Evolutionary conservation across 2,113 vertebrate species (phyloP).

Genomic region (Microtus montanus): DNA sequence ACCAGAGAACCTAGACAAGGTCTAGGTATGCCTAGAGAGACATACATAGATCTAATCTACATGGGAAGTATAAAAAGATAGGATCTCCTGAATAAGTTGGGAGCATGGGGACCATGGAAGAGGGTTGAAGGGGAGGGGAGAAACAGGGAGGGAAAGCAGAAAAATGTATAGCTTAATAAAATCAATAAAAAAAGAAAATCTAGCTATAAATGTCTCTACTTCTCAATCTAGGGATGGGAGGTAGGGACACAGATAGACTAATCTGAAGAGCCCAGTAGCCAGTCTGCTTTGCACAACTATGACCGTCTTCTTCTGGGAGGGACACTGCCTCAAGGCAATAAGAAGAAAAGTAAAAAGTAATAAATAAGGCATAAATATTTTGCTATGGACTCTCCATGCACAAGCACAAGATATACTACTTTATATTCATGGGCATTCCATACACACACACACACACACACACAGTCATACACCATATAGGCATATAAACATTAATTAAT

Average conservation of each 20-base stretch:
- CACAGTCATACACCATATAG: background rate
- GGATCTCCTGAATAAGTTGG: no score
- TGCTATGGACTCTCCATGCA: background rate
- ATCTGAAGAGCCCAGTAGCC: background rate
- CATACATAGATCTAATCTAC: no score
- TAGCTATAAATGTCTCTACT: background rate
- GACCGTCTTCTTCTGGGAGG: background rate
- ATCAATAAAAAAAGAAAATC: no score
- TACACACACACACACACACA: background rate
- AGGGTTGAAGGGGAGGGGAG: no score
- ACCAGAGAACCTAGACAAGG: no score
- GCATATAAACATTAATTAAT: background rate
- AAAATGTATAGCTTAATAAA: no score
- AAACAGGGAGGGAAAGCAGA: no score
- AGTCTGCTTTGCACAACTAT: background rate
- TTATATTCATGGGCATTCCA: background rate
- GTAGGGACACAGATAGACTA: no score
- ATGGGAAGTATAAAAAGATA: no score
- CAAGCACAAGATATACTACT: background rate
- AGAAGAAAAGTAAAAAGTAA: background rate
- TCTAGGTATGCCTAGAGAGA: no score
- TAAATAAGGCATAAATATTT: background rate
- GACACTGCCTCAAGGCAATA: background rate
- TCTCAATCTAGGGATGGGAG: background rate
- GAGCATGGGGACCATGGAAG: no score